Percentiles rank a stretch among this genome's conserved stretches.
Evolutionary conservation across 2,113 vertebrate genomes (phyloP).

Genomic region (Erythrocebus patas): DNA sequence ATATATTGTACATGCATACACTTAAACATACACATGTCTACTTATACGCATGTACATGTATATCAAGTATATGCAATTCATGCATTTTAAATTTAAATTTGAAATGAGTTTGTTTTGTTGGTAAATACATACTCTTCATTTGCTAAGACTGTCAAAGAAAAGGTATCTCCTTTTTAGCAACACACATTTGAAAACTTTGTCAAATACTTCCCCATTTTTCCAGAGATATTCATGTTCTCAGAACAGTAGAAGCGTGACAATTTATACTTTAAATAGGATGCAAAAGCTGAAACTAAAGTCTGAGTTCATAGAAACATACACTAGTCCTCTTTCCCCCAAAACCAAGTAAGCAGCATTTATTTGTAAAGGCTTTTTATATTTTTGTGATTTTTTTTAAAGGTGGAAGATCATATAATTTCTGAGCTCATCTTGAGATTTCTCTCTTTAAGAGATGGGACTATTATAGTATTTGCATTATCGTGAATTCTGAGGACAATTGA

Average conservation of each 20-base stretch:
- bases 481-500: neutral
- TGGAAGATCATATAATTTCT: slow-evolving; percentile 7
- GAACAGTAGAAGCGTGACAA: neutral
- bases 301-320: neutral
- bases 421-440: neutral
- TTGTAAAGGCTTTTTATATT: neutral
- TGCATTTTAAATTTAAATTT: neutral
- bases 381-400: neutral
- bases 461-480: neutral
- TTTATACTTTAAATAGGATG: neutral
- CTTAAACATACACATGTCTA: neutral
- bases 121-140: neutral
- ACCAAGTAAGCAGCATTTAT: neutral
- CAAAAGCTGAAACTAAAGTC: neutral
- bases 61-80: neutral
- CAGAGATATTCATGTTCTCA: neutral
- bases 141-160: neutral
- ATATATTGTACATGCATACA: neutral
- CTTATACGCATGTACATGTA: neutral
- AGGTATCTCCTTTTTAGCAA: neutral
- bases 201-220: neutral
- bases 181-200: neutral
- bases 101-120: neutral
- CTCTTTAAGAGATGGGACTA: neutral
- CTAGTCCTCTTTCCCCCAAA: neutral